phyloP scores from a whole-genome alignment of 2,888 invertebrate genomes.

The Sialis fuliginosa region DNA sequence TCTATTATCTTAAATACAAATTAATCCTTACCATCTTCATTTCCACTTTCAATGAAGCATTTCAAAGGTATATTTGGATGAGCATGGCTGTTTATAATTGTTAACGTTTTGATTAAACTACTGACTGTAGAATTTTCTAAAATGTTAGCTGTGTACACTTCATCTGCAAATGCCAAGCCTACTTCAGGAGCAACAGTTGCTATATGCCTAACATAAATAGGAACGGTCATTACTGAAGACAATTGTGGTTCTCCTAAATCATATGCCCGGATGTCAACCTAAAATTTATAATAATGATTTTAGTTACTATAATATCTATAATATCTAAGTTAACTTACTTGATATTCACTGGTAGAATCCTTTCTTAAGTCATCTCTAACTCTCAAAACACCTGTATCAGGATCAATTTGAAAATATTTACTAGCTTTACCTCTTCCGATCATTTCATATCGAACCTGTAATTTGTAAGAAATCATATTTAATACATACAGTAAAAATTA shows the following conservation, averaged over 20 bases:
- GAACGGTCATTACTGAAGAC: constrained; percentile 64
- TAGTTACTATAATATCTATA: not conserved
- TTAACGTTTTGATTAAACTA: constrained; percentile 47
- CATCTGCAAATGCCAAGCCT: constrained; percentile 76
- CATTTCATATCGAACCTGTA: constrained; percentile 50
- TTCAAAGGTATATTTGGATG: constrained; percentile 55
- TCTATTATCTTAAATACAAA: not conserved
- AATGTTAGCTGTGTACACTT: constrained; percentile 65
- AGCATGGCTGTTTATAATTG: constrained; percentile 54
- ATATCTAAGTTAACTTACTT: constrained; percentile 28
- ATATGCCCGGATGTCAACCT: constrained; percentile 72
- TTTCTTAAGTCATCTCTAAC: constrained; percentile 72
- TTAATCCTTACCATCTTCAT: constrained; percentile 41
- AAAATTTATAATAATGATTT: constrained; percentile 3
- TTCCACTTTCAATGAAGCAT: constrained; percentile 62
- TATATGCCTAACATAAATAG: constrained; percentile 67
- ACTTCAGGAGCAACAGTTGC: constrained; percentile 45
- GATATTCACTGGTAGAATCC: constrained; percentile 74
- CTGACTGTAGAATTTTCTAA: constrained; percentile 57
- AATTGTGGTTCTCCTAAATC: constrained; percentile 75
- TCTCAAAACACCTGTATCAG: constrained; percentile 62
- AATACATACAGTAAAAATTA: not conserved
- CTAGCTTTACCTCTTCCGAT: constrained; percentile 65
- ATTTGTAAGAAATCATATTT: constrained; percentile 3
- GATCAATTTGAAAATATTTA: constrained; percentile 76